These are phyloP conservation scores for Tethea ocularis DNA, from an alignment of 2,888 invertebrate species.

Conservation along the genomic window DNA sequence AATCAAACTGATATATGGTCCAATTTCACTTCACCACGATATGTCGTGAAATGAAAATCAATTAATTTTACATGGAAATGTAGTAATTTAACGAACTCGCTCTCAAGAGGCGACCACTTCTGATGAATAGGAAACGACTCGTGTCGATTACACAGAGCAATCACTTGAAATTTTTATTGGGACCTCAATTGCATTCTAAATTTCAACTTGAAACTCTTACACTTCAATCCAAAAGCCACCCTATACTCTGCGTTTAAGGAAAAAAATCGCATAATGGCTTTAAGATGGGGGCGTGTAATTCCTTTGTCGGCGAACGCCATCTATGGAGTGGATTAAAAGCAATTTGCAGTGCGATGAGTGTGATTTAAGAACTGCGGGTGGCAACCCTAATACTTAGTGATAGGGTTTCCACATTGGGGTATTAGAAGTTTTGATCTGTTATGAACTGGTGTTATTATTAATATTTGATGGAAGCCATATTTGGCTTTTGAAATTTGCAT, in stretches of 20 bases:
- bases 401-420: slow-evolving; percentile 6
- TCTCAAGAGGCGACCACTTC: slow-evolving; percentile 8
- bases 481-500: neutral
- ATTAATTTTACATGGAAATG: slow-evolving; percentile 4
- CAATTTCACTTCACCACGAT: neutral
- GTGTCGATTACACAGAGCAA: slow-evolving; percentile 62
- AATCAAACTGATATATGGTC: neutral
- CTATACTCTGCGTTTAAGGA: slow-evolving; percentile 8
- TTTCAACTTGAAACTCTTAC: slow-evolving; percentile 36
- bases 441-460: neutral
- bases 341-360: slow-evolving; percentile 68
- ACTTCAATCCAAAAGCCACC: slow-evolving; percentile 14
- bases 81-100: slow-evolving; percentile 3
- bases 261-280: neutral
- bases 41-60: neutral
- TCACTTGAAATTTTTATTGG: slow-evolving; percentile 58
- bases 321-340: slow-evolving; percentile 76
- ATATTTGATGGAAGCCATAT: slow-evolving; percentile 2
- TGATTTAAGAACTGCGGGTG: slow-evolving; percentile 56
- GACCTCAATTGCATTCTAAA: slow-evolving; percentile 59
- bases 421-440: slow-evolving; percentile 3
- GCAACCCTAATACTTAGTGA: slow-evolving; percentile 19
- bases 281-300: slow-evolving; percentile 33
- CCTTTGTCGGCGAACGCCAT: slow-evolving; percentile 64
- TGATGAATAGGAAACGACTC: slow-evolving; percentile 32